Base-by-base conservation (phyloP, 2,888 invertebrate genomes). In the Mayetiola destructor region DNA sequence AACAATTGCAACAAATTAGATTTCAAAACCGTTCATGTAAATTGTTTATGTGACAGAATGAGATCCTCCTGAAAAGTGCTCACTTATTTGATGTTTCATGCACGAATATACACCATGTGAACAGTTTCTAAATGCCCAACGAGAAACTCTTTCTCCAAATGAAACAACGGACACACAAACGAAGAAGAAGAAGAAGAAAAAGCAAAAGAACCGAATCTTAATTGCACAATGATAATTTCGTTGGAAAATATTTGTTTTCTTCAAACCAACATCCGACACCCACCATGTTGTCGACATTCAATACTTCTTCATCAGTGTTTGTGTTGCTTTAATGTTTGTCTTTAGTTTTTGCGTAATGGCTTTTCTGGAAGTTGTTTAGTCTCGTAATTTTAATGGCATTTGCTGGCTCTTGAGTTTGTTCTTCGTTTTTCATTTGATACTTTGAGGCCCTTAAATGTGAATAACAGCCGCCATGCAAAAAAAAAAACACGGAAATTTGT, bases 341-440 rank as follows among this genome's bases (percentile, higher is more conserved):
- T 48, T 48, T 48, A 48, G 48, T 48, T 48, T n/a, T n/a, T 48
- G 27, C 48, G 27, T 48, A 48, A 48, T 48, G 48, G 48, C 48
- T 48, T 48, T 48, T 48, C 48, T 48, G 23, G 23, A 48, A 27
- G 27, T 48, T 48, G 48, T 48, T 48, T 48, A 23, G 48, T 48
- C 27, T 14, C 27, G 2, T 23, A 6, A 5, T 4, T 27, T 27
- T n/a, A 12, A 23, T 23, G 42, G 42, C 23, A 4, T 21, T 23
- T 9, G 37, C 14, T 42, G 8, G 42, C 42, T 23, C 42, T 42
- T 23, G 2, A 42, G 21, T 42, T 42, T 48, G 18, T 23, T 23
- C 27, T n/a, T 48, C 27, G 48, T n/a, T 27, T 27, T 48, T 27
- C 2, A 2, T 9, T 21, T 27, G 48, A 23, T 2, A 48, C 27